Conservation (phyloP, 2,888 invertebrate genomes). For the Ethmia dodecea region DNA sequence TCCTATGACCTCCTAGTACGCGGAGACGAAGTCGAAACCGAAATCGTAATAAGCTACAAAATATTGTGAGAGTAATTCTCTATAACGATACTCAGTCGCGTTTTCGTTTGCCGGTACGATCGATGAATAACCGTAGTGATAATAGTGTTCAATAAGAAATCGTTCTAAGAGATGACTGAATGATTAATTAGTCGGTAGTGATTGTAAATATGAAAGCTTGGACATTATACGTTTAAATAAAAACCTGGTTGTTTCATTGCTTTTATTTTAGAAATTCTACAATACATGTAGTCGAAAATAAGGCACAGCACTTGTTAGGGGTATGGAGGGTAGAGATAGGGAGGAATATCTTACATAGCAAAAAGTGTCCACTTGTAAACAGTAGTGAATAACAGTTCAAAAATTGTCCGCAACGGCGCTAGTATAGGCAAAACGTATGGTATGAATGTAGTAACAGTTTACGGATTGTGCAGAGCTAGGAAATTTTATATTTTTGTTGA, state of each 20-base stretch:
- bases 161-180: conserved; percentile 72
- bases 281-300: conserved; percentile 3
- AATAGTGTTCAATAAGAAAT: conserved; percentile 72
- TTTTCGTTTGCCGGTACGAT: conserved; percentile 70
- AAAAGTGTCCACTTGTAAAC: too few relatives aligned
- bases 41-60: conserved; percentile 48
- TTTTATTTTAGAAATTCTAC: conserved; percentile 9
- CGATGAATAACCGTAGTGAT: conserved; percentile 67
- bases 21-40: conserved; percentile 53
- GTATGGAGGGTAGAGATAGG: too few relatives aligned
- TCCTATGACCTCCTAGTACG: conserved; percentile 50
- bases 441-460: too few relatives aligned
- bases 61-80: conserved; percentile 57
- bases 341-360: too few relatives aligned
- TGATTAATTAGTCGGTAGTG: conserved; percentile 67
- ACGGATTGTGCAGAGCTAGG: too few relatives aligned
- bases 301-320: too few relatives aligned
- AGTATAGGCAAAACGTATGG: too few relatives aligned
- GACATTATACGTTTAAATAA: conserved; percentile 74
- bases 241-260: conserved; percentile 51
- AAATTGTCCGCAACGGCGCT: too few relatives aligned
- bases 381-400: too few relatives aligned
- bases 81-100: conserved; percentile 68
- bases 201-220: conserved; percentile 74
- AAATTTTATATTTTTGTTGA: too few relatives aligned